phyloP scores from a whole-genome alignment of 2,888 invertebrate genomes.

The Amphipoea lucens region DNA sequence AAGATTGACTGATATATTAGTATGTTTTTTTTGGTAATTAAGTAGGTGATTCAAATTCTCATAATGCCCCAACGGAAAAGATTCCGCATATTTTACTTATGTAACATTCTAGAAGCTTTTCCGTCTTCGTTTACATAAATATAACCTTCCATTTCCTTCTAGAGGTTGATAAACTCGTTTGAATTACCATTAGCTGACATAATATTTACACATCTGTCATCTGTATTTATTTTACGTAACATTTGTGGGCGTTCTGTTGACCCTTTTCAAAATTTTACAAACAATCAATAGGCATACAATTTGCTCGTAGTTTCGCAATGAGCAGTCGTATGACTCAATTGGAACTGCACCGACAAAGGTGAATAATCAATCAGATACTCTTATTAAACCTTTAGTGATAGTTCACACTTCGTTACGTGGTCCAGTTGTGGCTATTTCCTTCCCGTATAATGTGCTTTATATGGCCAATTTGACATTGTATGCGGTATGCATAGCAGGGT shows the following conservation, averaged over 20 bases:
- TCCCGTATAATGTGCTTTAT: neutral
- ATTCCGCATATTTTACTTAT: constrained; percentile 7
- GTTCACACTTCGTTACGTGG: constrained; percentile 12
- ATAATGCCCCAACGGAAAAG: neutral
- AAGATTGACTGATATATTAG: no score
- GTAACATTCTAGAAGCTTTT: constrained; percentile 18
- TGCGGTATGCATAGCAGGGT: constrained; percentile 19
- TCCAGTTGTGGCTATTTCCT: neutral
- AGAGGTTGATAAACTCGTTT: constrained; percentile 13
- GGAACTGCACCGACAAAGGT: constrained; percentile 43
- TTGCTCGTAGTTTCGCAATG: constrained; percentile 48
- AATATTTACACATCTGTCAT: constrained; percentile 21
- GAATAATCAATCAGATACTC: constrained; percentile 36
- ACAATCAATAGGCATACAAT: constrained; percentile 9
- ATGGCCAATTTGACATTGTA: constrained; percentile 14
- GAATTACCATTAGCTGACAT: constrained; percentile 6
- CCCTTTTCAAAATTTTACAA: constrained; percentile 10
- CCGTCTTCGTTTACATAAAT: no score
- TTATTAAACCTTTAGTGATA: constrained; percentile 25
- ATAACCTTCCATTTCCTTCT: constrained; percentile 25
- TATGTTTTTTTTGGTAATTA: neutral
- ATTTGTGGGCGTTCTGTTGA: neutral
- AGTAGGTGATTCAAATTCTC: no score
- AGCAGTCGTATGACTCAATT: constrained; percentile 56
- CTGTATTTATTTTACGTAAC: constrained; percentile 23